phyloP scores from a whole-genome alignment of 2,113 vertebrate species.

The Dipodomys stephensi region DNA sequence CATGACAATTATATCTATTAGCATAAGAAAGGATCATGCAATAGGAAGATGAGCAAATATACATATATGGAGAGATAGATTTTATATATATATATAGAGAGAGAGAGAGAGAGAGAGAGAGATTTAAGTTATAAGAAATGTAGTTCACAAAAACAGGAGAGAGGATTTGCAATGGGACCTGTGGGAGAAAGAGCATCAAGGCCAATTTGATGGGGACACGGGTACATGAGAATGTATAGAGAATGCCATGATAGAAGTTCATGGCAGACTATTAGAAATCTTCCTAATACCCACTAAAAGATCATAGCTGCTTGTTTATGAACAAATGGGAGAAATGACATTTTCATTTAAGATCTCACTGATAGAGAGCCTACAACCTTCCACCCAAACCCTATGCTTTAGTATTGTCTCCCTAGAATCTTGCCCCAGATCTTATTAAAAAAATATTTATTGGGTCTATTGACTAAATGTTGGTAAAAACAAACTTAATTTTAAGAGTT shows the following conservation, averaged over 20 bases:
- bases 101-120: no score
- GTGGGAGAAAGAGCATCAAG: neutral
- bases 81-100: neutral
- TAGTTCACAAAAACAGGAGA: neutral
- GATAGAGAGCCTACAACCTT: constrained; percentile 19
- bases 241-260: neutral
- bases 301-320: constrained; percentile 27
- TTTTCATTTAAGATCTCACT: constrained; percentile 39
- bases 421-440: neutral
- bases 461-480: neutral
- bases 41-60: neutral
- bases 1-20: neutral
- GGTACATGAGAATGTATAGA: neutral
- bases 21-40: neutral
- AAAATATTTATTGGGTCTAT: neutral
- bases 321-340: constrained; percentile 10
- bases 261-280: neutral
- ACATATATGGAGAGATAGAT: no score
- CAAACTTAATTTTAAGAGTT: constrained; percentile 2
- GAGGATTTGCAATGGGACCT: neutral
- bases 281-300: neutral
- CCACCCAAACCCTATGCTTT: neutral
- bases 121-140: neutral
- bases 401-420: neutral
- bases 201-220: neutral